Evolutionary conservation across 2,888 invertebrate species (phyloP).

Genomic region (Anagyrus pseudococci): DNA sequence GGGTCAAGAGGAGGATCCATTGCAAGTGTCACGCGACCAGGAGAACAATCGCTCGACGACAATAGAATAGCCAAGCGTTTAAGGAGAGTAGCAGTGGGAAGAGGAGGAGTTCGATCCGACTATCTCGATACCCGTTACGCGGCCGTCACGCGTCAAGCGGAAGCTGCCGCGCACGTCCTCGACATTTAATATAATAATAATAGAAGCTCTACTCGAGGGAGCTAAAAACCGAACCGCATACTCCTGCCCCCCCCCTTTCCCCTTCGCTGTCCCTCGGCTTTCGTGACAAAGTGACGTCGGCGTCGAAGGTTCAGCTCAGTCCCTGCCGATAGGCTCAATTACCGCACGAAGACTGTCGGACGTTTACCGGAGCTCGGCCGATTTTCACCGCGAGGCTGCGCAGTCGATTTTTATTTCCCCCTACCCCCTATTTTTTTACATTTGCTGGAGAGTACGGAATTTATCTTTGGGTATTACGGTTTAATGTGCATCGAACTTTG

Average conservation of each 20-base stretch:
- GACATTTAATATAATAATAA: not conserved
- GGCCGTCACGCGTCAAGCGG: conserved; percentile 14
- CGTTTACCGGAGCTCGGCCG: not conserved
- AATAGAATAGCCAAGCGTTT: not conserved
- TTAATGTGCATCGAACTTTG: too few species aligned
- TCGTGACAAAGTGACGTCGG: conserved; percentile 23
- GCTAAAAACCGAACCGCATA: not conserved
- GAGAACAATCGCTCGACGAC: conserved; percentile 29
- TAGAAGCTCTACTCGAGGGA: not conserved
- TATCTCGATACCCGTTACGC: not conserved
- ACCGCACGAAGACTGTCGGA: conserved; percentile 15
- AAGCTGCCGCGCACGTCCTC: conserved; percentile 11
- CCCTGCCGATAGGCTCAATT: conserved; percentile 13
- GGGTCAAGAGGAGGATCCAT: conserved; percentile 6
- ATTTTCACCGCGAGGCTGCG: not conserved
- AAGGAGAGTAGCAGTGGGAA: not conserved
- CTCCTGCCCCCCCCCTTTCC: too few species aligned
- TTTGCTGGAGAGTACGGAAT: too few species aligned
- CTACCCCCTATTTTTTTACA: too few species aligned
- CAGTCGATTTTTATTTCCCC: not conserved
- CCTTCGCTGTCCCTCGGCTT: too few species aligned
- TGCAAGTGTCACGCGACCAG: conserved; percentile 25
- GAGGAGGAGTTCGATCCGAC: not conserved
- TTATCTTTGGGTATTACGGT: too few species aligned
- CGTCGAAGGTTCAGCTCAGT: not conserved